These are phyloP conservation scores for Sebastes dallii DNA, from an alignment of 2,797 vertebrate genomes.

Conservation along the genomic window DNA sequence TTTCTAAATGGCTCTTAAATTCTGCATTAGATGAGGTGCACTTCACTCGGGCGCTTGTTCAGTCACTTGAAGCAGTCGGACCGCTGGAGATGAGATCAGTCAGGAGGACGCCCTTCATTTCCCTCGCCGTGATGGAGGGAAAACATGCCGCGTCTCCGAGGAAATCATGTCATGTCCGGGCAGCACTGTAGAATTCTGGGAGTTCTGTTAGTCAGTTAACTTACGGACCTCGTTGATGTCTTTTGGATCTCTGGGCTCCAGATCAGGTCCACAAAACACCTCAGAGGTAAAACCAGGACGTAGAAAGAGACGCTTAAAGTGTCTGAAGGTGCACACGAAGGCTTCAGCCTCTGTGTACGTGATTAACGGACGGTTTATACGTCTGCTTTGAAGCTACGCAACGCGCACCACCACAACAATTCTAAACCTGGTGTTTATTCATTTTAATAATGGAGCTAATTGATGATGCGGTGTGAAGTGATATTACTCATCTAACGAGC, in stretches of 20 bases:
- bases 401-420: too few species aligned
- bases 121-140: too few species aligned
- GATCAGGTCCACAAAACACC: too few species aligned
- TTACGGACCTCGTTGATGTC: too few species aligned
- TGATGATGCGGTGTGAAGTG: background rate
- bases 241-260: too few species aligned
- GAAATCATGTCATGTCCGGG: background rate
- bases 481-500: background rate
- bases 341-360: too few species aligned
- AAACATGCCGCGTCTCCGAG: background rate
- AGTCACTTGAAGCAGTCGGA: constrained; percentile 11
- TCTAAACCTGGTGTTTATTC: background rate
- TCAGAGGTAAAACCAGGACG: too few species aligned
- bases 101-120: background rate
- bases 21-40: background rate
- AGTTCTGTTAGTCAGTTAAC: background rate
- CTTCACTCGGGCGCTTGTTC: background rate
- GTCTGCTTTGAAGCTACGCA: too few species aligned
- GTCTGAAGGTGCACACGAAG: too few species aligned
- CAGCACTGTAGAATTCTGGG: background rate
- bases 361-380: too few species aligned
- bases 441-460: background rate
- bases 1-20: constrained; percentile 31
- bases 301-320: too few species aligned
- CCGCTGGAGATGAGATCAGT: background rate